Conservation (phyloP, 2,797 vertebrate species). For the Merluccius polli region DNA sequence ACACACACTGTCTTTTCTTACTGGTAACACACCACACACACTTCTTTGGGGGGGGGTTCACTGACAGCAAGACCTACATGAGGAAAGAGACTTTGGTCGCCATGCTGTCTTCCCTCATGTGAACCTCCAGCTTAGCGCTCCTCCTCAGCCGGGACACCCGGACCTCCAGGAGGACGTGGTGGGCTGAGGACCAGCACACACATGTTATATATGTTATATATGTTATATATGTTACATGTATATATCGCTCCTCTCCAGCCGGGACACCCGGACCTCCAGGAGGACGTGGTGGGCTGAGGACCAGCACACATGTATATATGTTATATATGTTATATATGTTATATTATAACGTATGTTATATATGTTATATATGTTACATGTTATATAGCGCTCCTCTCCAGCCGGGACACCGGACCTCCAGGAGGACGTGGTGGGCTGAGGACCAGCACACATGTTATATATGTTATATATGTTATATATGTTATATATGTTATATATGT, state of each 20-base stretch:
- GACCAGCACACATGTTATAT: not conserved
- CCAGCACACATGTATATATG: not conserved
- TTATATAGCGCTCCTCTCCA: conserved; percentile 60
- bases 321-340: not conserved
- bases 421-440: conserved; percentile 72
- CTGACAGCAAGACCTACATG: conserved; percentile 58
- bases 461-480: not conserved
- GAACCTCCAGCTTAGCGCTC: conserved; percentile 68
- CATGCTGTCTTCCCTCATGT: conserved; percentile 47
- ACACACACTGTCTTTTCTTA: not conserved
- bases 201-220: not conserved
- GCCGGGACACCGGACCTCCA: conserved; percentile 64
- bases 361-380: too few species aligned
- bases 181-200: conserved; percentile 13
- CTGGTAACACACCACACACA: not conserved
- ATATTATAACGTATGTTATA: too few species aligned
- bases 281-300: conserved; percentile 71
- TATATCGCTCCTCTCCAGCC: conserved; percentile 63
- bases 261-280: conserved; percentile 65
- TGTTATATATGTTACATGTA: too few species aligned
- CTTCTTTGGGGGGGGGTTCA: not conserved
- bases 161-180: conserved; percentile 73
- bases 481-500: too few species aligned
- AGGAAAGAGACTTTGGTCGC: conserved; percentile 51
- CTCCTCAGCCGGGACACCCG: conserved; percentile 66